Conservation (phyloP, 2,797 vertebrate species). For the Epinephelus awoara region DNA sequence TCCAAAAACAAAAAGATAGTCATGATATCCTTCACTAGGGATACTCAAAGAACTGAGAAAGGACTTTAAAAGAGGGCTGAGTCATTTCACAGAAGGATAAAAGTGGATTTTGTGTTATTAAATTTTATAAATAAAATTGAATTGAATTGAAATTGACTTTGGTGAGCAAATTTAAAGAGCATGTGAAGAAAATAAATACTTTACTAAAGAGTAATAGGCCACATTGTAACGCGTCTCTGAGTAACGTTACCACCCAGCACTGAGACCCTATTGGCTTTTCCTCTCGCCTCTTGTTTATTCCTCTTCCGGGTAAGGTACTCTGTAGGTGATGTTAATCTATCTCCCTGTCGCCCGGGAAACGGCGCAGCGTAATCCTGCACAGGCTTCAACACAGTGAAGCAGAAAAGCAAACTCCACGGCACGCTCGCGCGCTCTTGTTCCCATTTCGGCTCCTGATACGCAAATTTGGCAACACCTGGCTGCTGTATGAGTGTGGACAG, state of each 20-base stretch:
- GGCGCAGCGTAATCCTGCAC: slow-evolving; percentile 72
- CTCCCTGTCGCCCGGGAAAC: slow-evolving; percentile 79
- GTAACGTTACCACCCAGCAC: slow-evolving; percentile 2
- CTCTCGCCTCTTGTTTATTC: slow-evolving; percentile 40
- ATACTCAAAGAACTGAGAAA: not conserved
- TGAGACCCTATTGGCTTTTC: slow-evolving; percentile 34
- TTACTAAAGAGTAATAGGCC: not conserved
- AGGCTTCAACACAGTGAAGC: slow-evolving; percentile 49
- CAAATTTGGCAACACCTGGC: slow-evolving; percentile 2
- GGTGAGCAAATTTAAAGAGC: not conserved
- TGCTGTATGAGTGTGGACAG: not conserved
- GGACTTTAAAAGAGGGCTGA: no score
- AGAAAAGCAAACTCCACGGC: slow-evolving; percentile 46
- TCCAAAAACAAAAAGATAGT: not conserved
- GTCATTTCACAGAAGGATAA: not conserved
- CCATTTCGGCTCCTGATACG: not conserved
- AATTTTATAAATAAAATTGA: no score
- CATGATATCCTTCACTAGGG: not conserved
- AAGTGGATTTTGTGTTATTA: not conserved
- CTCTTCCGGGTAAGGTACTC: slow-evolving; percentile 68
- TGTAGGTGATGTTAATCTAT: slow-evolving; percentile 78
- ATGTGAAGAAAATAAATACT: not conserved
- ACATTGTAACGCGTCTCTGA: slow-evolving; percentile 1
- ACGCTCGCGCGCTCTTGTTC: slow-evolving; percentile 4
- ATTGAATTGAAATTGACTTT: no score